Evolutionary conservation across 2,113 vertebrate genomes (phyloP).

Genomic region (Naja naja): DNA sequence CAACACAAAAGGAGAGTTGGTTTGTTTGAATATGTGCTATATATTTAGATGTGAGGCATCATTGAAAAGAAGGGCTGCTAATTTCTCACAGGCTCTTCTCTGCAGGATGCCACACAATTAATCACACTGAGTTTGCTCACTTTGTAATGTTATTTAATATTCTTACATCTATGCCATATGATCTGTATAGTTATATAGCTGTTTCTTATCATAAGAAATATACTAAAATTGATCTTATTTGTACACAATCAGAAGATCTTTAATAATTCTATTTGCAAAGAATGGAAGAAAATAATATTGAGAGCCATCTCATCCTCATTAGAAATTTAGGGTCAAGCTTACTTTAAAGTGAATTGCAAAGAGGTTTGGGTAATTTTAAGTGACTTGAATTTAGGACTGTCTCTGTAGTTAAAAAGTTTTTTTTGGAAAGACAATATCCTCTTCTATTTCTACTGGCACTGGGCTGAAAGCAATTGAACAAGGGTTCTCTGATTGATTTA

Average conservation of each 20-base stretch:
- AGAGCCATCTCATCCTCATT: neutral
- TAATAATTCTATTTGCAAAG: neutral
- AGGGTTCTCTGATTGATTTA: neutral
- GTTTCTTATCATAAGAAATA: neutral
- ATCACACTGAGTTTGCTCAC: neutral
- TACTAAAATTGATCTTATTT: neutral
- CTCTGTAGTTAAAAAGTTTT: neutral
- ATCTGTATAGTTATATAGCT: neutral
- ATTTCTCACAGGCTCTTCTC: neutral
- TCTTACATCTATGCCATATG: neutral
- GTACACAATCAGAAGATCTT: neutral
- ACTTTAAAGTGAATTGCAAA: neutral
- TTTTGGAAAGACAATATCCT: neutral
- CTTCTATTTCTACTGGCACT: neutral
- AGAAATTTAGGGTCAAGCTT: neutral
- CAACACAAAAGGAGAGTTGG: neutral
- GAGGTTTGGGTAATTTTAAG: neutral
- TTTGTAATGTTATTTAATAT: neutral
- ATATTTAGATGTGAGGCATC: neutral
- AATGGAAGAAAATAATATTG: neutral
- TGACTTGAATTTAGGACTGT: neutral
- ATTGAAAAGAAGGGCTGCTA: neutral
- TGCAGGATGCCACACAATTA: neutral
- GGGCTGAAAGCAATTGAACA: neutral
- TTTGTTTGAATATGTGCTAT: neutral